Percentiles rank a stretch among this genome's conserved stretches.
Conservation (phyloP, 2,797 vertebrate species). For the Phoeniculus purpureus region DNA sequence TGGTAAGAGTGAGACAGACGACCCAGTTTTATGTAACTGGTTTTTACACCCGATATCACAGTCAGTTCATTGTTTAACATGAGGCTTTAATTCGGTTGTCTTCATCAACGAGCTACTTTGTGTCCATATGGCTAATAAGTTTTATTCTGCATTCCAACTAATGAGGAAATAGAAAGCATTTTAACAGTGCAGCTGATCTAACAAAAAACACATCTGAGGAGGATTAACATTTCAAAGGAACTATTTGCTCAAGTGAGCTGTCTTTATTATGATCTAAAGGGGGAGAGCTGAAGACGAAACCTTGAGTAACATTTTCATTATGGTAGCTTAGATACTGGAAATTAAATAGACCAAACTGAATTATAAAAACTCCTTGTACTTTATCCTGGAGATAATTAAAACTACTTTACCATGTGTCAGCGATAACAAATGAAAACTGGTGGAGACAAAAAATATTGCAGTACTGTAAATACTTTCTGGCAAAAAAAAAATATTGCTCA, state of each 20-base stretch:
- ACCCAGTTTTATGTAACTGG: background rate
- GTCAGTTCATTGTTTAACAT: conserved; percentile 55
- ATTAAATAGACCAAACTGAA: conserved; percentile 52
- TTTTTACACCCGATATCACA: conserved; percentile 35
- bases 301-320: conserved; percentile 69
- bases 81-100: conserved; percentile 63
- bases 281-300: conserved; percentile 60
- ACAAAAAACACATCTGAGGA: conserved; percentile 71
- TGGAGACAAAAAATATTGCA: conserved; percentile 9
- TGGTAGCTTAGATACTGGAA: conserved; percentile 66
- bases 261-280: conserved; percentile 67
- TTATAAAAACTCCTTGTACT: conserved; percentile 57
- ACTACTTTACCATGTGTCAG: conserved; percentile 45
- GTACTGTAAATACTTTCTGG: conserved; percentile 36
- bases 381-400: conserved; percentile 57
- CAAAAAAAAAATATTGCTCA: conserved; percentile 33
- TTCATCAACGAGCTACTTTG: conserved; percentile 63
- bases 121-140: conserved; percentile 70
- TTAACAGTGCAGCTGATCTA: conserved; percentile 73
- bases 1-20: background rate
- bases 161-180: conserved; percentile 69
- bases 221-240: conserved; percentile 75
- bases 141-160: conserved; percentile 66
- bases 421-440: conserved; percentile 52
- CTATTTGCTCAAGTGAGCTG: conserved; percentile 73